Evolutionary conservation across 2,888 invertebrate genomes (phyloP).

Genomic region (Carabus problematicus): DNA sequence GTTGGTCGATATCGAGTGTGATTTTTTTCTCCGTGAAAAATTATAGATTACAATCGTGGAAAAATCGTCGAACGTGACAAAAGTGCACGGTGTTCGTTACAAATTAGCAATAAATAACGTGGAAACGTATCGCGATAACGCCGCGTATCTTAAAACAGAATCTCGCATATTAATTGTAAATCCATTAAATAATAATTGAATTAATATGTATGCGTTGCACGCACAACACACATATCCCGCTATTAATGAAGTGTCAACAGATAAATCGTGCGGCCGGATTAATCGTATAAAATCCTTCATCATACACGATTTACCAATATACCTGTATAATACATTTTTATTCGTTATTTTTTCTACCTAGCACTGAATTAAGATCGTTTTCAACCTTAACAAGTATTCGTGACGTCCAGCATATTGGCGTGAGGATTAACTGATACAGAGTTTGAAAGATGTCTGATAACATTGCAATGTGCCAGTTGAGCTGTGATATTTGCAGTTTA

Average conservation of each 20-base stretch:
- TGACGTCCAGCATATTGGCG: background rate
- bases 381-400: background rate
- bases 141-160: constrained; percentile 21
- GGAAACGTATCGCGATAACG: constrained; percentile 3
- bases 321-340: no score
- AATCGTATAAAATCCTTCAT: no score
- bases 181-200: constrained; percentile 41
- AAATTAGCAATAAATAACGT: constrained; percentile 17
- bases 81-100: constrained; percentile 2
- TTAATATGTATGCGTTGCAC: constrained; percentile 38
- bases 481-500: no score
- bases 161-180: constrained; percentile 40
- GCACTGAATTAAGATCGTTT: constrained; percentile 8
- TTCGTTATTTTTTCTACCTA: no score
- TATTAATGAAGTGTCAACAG: constrained; percentile 16
- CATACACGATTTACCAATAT: no score
- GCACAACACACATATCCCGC: constrained; percentile 13
- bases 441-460: no score
- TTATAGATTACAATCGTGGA: background rate
- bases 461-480: no score
- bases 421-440: background rate
- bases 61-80: constrained; percentile 2
- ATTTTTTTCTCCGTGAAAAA: constrained; percentile 8
- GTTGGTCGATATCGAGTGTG: constrained; percentile 24
- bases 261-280: background rate